Evolutionary conservation across 1,140 invertebrate genomes (phyloP).

Genomic region (Nasonia longicornis): DNA sequence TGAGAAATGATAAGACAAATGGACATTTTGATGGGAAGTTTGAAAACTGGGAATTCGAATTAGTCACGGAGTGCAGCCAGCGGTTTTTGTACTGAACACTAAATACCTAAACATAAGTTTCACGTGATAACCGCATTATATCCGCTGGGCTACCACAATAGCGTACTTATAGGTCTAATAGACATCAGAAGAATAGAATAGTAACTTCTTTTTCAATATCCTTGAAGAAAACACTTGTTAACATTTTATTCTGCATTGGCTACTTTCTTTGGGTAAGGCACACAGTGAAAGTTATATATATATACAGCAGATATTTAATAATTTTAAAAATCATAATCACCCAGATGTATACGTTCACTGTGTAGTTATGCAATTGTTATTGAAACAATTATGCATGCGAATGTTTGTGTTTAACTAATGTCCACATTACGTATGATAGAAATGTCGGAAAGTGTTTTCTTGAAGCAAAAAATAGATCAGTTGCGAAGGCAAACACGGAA

Average conservation of each 20-base stretch:
- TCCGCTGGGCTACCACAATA: background rate
- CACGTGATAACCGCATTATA: background rate
- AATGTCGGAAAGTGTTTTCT: slow-evolving; percentile 19
- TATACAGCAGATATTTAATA: too few relatives aligned
- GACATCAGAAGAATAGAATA: background rate
- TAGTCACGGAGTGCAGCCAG: background rate
- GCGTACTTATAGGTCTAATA: background rate
- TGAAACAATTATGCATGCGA: background rate
- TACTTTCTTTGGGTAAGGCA: too few relatives aligned
- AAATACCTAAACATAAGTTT: slow-evolving; percentile 6
- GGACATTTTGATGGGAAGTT: background rate
- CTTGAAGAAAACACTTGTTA: background rate
- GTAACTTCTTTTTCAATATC: background rate
- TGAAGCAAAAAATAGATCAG: background rate
- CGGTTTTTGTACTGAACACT: slow-evolving; percentile 19
- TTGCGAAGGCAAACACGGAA: background rate
- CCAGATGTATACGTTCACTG: background rate
- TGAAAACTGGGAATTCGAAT: background rate
- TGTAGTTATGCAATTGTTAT: background rate
- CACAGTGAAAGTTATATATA: too few relatives aligned
- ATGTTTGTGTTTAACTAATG: background rate
- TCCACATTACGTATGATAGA: background rate
- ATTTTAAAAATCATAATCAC: too few relatives aligned
- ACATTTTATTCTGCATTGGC: background rate
- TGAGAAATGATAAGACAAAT: background rate